Conservation (phyloP, 2,888 invertebrate species). For the Cheilosia impressa region DNA sequence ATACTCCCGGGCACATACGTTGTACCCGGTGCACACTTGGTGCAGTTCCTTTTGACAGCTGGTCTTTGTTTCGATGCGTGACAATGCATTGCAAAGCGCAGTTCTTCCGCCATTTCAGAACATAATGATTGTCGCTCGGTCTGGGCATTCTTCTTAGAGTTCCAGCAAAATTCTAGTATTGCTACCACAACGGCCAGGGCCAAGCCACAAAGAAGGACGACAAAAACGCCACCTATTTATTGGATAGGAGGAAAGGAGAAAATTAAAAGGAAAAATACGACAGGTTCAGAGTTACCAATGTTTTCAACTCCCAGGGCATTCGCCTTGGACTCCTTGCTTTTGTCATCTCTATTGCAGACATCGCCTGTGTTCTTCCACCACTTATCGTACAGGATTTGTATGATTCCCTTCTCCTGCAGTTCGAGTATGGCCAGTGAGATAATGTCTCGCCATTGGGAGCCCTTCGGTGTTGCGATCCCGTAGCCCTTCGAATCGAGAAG, state of each 20-base stretch:
- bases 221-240: slow-evolving; percentile 93
- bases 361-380: slow-evolving; percentile 99
- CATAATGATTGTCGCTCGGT: slow-evolving; percentile 94
- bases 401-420: slow-evolving; percentile 96
- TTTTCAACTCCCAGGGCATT: slow-evolving; percentile 94
- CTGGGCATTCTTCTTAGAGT: slow-evolving; percentile 94
- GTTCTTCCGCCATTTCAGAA: slow-evolving; percentile 96
- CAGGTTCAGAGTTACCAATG: slow-evolving; percentile 85
- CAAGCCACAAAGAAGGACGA: slow-evolving; percentile 96
- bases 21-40: slow-evolving; percentile 89
- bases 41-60: slow-evolving; percentile 90
- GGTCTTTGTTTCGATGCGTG: slow-evolving; percentile 92
- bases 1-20: slow-evolving; percentile 86
- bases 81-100: slow-evolving; percentile 95
- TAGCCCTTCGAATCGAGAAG: slow-evolving; percentile 87
- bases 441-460: slow-evolving; percentile 98
- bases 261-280: background rate
- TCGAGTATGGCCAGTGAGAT: slow-evolving; percentile 97
- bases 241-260: background rate
- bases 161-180: slow-evolving; percentile 97
- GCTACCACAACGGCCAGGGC: slow-evolving; percentile 96
- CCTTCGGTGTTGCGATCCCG: slow-evolving; percentile 98
- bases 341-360: slow-evolving; percentile 93
- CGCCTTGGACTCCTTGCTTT: slow-evolving; percentile 95
- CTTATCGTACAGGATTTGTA: slow-evolving; percentile 96